Percentiles rank a stretch among this genome's conserved stretches.
Conservation (phyloP, 2,113 vertebrate species). For the Canis aureus region DNA sequence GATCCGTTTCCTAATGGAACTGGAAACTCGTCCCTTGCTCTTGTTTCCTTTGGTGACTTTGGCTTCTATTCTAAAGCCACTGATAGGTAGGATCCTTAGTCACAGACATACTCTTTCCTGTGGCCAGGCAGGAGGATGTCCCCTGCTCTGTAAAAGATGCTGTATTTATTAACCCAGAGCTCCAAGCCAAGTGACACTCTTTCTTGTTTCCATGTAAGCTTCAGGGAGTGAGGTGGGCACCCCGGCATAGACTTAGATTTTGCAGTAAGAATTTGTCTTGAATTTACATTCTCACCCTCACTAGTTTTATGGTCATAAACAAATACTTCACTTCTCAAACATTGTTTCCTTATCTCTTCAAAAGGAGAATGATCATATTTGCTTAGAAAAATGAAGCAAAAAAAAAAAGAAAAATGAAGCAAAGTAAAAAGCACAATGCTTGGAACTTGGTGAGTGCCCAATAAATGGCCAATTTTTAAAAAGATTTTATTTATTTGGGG, state of each 20-base stretch:
- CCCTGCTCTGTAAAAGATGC: too few relatives aligned
- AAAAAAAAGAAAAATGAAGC: not conserved
- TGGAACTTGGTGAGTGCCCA: accelerated
- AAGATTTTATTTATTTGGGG: not conserved
- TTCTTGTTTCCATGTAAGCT: not conserved
- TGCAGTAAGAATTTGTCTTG: not conserved
- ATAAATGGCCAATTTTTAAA: not conserved
- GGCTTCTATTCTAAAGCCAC: not conserved
- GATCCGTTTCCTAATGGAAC: not conserved
- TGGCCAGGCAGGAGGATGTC: not conserved
- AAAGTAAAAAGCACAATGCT: not conserved
- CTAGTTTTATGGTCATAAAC: not conserved
- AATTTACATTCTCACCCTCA: not conserved
- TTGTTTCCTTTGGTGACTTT: not conserved
- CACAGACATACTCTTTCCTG: not conserved
- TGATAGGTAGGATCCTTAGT: not conserved
- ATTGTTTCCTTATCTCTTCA: not conserved
- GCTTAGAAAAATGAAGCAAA: not conserved
- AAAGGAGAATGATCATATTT: not conserved
- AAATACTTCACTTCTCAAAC: not conserved
- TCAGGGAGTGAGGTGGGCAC: not conserved
- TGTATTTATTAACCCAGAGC: not conserved
- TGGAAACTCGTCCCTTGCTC: not conserved
- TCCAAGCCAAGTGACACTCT: accelerated
- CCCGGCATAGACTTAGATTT: not conserved